Evolutionary conservation across 2,888 invertebrate genomes (phyloP).

Genomic region (Fragum whitleyi): DNA sequence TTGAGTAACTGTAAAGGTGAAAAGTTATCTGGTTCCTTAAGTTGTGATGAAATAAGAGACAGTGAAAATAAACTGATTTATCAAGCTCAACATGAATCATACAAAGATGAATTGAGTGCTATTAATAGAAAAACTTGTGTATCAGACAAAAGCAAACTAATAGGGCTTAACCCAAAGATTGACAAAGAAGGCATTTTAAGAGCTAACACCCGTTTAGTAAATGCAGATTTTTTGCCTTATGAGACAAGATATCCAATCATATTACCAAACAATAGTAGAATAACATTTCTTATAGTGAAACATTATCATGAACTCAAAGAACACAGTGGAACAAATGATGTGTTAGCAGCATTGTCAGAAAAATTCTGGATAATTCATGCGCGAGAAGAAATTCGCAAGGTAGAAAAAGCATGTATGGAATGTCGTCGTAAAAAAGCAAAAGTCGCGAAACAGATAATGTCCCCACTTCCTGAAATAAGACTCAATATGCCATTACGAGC

Average conservation of each 20-base stretch:
- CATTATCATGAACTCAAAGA: conserved; percentile 46
- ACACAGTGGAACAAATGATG: conserved; percentile 54
- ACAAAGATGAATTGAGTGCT: background rate
- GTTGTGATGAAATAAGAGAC: background rate
- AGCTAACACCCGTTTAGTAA: background rate
- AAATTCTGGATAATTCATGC: conserved; percentile 58
- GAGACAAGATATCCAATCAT: conserved; percentile 50
- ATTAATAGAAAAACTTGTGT: background rate
- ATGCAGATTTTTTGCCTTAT: conserved; percentile 47
- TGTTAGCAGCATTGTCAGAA: conserved; percentile 43
- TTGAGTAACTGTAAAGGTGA: conserved; percentile 26
- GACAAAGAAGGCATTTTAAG: background rate
- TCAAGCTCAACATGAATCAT: background rate
- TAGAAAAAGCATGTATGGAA: conserved; percentile 40
- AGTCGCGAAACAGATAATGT: conserved; percentile 46
- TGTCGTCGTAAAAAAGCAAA: conserved; percentile 43
- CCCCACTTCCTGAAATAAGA: conserved; percentile 44
- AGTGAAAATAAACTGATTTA: background rate
- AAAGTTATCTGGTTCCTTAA: background rate
- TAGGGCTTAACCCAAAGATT: conserved; percentile 30
- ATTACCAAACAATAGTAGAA: conserved; percentile 48
- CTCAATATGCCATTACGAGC: conserved; percentile 31
- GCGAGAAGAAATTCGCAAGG: conserved; percentile 57
- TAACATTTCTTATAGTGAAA: conserved; percentile 55
- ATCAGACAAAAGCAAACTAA: conserved; percentile 18